Evolutionary conservation across 92 coral and sea anemone genomes (phyloP).

Genomic region (Zoanthus sansibaricus): DNA sequence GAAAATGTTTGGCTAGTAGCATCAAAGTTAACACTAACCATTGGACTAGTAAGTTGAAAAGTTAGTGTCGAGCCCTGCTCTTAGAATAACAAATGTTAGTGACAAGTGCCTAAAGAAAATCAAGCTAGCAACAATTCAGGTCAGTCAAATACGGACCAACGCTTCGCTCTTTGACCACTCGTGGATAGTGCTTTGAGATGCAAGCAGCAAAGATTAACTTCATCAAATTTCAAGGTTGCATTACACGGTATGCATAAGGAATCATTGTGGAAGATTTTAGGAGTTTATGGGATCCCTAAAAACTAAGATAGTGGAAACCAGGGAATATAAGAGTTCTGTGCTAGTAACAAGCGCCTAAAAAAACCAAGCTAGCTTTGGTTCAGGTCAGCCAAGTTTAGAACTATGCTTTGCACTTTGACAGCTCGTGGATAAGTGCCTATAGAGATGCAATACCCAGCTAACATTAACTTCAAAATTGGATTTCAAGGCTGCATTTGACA

Average conservation of each 20-base stretch:
- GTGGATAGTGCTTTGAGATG: neutral
- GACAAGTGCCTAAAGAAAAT: neutral
- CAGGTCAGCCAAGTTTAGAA: no score
- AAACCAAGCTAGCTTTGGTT: no score
- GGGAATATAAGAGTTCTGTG: no score
- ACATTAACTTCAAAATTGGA: neutral
- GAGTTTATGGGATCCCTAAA: no score
- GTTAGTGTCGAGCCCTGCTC: no score
- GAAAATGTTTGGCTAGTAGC: no score
- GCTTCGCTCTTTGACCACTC: neutral
- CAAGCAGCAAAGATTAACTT: neutral
- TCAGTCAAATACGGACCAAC: neutral
- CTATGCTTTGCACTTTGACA: neutral
- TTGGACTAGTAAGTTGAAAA: no score
- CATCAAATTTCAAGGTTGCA: neutral
- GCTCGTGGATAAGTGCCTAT: no score
- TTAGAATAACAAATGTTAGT: neutral
- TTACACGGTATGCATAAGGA: neutral
- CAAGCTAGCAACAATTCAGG: neutral
- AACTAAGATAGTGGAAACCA: no score
- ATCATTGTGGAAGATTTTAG: neutral
- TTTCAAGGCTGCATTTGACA: neutral
- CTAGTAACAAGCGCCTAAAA: no score
- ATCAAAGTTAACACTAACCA: no score
- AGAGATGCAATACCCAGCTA: neutral